Conservation (phyloP, 2,797 vertebrate species). For the Aulostomus chinensis region DNA sequence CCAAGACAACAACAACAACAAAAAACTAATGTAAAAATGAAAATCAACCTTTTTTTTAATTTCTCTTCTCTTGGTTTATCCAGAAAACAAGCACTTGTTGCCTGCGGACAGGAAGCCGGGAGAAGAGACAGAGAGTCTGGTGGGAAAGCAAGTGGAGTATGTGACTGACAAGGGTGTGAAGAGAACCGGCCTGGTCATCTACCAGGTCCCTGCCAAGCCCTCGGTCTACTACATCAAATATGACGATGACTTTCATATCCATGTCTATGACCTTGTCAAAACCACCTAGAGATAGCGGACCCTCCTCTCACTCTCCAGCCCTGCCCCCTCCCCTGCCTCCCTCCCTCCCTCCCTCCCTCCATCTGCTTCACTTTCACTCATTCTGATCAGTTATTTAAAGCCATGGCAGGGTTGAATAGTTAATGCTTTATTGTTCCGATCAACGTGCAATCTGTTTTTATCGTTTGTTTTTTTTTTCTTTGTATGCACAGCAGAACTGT, state of each 20-base stretch:
- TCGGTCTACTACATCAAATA: constrained; percentile 89
- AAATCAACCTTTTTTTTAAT: too few species aligned
- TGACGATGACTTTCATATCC: constrained; percentile 88
- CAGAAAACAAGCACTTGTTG: constrained; percentile 86
- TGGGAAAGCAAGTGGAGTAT: constrained; percentile 88
- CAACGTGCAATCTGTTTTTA: constrained; percentile 53
- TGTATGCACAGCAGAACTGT: constrained; percentile 67
- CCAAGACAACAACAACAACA: too few species aligned
- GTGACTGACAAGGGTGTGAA: constrained; percentile 86
- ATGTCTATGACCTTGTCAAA: constrained; percentile 87
- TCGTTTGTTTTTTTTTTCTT: constrained; percentile 30
- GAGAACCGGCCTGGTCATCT: constrained; percentile 86
- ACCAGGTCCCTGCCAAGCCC: constrained; percentile 86
- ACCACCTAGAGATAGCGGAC: constrained; percentile 78
- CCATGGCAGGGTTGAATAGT: constrained; percentile 43
- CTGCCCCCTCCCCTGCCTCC: not conserved
- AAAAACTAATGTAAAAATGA: too few species aligned
- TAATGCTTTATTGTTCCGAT: constrained; percentile 58
- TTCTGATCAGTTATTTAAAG: constrained; percentile 45
- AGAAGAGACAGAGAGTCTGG: constrained; percentile 85
- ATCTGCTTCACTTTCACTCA: constrained; percentile 49
- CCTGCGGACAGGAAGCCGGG: constrained; percentile 86
- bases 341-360: constrained; percentile 22
- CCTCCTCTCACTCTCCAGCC: constrained; percentile 29
- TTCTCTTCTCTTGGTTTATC: not conserved